These are phyloP conservation scores for Vanessa tameamea DNA, from an alignment of 1,140 invertebrate genomes.

Conservation along the genomic window DNA sequence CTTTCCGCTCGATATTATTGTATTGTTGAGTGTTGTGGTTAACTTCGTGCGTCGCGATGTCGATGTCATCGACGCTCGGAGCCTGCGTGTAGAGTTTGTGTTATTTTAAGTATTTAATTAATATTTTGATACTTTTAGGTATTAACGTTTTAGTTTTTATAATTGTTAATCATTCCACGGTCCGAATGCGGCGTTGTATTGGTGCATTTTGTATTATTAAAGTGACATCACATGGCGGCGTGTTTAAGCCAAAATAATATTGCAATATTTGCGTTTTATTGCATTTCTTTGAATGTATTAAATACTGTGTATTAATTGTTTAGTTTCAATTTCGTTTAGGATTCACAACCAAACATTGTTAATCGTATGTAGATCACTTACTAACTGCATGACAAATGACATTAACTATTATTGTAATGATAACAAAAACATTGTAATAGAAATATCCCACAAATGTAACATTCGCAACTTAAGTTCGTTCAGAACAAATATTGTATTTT, in stretches of 20 bases:
- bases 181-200: constrained; percentile 42
- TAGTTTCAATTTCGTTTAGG: constrained; percentile 32
- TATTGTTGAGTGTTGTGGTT: constrained; percentile 1
- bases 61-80: constrained; percentile 11
- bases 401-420: constrained; percentile 47
- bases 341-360: constrained; percentile 43
- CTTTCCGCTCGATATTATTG: constrained; percentile 37
- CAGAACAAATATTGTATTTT: constrained; percentile 57
- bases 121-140: constrained; percentile 73
- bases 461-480: constrained; percentile 36
- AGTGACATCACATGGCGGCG: constrained; percentile 44
- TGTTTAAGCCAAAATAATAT: not conserved
- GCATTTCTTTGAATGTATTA: constrained; percentile 19
- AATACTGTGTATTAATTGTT: constrained; percentile 1
- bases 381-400: constrained; percentile 70
- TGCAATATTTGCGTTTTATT: constrained; percentile 37
- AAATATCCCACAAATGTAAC: constrained; percentile 25
- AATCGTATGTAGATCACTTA: constrained; percentile 56
- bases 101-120: constrained; percentile 73
- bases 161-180: constrained; percentile 71
- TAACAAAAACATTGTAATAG: constrained; percentile 46
- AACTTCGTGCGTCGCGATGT: not conserved
- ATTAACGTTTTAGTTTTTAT: constrained; percentile 65
- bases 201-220: constrained; percentile 40
- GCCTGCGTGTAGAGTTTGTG: constrained; percentile 47